These are phyloP conservation scores for Lucifuga dentata DNA, from an alignment of 2,113 vertebrate species.

Conservation along the genomic window DNA sequence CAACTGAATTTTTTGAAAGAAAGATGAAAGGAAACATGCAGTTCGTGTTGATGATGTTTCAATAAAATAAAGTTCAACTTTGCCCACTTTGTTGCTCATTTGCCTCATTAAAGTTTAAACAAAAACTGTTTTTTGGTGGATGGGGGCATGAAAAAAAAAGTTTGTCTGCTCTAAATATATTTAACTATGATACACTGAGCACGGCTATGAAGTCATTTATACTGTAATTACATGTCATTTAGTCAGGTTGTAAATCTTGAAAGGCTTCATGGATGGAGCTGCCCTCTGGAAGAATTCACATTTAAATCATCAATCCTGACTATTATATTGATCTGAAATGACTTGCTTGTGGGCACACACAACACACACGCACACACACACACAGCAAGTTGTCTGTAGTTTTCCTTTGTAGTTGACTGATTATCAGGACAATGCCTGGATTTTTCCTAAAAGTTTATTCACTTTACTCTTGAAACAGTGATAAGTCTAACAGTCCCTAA, in stretches of 20 bases:
- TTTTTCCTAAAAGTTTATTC: slow-evolving; percentile 52
- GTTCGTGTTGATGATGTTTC: too few relatives aligned
- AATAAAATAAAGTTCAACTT: too few relatives aligned
- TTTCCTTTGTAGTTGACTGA: slow-evolving; percentile 60
- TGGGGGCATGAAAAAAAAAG: too few relatives aligned
- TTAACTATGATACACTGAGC: neutral
- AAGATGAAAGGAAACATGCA: too few relatives aligned
- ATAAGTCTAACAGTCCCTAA: slow-evolving; percentile 57
- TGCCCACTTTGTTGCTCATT: too few relatives aligned
- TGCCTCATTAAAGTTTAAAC: too few relatives aligned
- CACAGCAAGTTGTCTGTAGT: slow-evolving; percentile 12
- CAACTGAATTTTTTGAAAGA: too few relatives aligned
- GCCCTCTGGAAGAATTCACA: neutral
- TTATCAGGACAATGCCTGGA: slow-evolving; percentile 38
- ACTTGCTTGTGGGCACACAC: neutral
- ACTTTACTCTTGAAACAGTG: slow-evolving; percentile 66
- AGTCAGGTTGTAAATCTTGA: slow-evolving; percentile 24
- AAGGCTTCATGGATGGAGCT: slow-evolving; percentile 14
- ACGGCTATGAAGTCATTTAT: slow-evolving; percentile 28
- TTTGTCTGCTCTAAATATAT: too few relatives aligned
- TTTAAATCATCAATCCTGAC: slow-evolving; percentile 3
- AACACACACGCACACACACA: slow-evolving; percentile 3
- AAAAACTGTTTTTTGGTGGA: too few relatives aligned
- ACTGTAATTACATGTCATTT: slow-evolving; percentile 15
- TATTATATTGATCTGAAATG: neutral